Conservation (phyloP, 2,888 invertebrate genomes). For the Diabrotica balteata region DNA sequence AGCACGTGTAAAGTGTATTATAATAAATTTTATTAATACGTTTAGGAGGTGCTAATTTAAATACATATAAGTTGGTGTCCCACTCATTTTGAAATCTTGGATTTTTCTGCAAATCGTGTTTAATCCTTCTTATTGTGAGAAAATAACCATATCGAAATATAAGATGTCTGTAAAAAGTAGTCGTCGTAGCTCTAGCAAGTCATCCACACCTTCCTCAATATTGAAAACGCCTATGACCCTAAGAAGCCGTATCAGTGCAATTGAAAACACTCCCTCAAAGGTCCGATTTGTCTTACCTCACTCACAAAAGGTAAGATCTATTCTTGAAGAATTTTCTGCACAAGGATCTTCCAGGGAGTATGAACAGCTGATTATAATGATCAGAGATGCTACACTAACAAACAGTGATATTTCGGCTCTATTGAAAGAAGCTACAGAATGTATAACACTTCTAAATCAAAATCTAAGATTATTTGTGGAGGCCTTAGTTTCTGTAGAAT, state of each 20-base stretch:
- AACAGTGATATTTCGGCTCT: conserved; percentile 67
- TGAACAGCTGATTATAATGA: conserved; percentile 62
- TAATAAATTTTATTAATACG: no score
- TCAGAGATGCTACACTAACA: conserved; percentile 63
- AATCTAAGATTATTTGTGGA: conserved; percentile 68
- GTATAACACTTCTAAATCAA: conserved; percentile 66
- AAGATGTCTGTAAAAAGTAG: conserved; percentile 39
- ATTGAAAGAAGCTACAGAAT: conserved; percentile 65
- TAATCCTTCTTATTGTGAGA: no score
- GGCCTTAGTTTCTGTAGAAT: conserved; percentile 66
- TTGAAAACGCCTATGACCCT: conserved; percentile 46
- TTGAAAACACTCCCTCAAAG: conserved; percentile 44
- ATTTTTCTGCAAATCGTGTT: no score
- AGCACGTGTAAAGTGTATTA: no score
- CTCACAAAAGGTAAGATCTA: conserved; percentile 59
- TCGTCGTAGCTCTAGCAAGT: conserved; percentile 26
- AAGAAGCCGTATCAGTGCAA: conserved; percentile 40
- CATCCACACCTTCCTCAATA: conserved; percentile 45
- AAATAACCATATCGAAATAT: no score
- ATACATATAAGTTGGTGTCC: no score
- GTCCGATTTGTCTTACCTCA: conserved; percentile 62
- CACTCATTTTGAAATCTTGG: no score
- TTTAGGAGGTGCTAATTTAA: no score
- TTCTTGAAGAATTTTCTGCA: conserved; percentile 60
- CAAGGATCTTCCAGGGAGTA: conserved; percentile 60